These are phyloP conservation scores for Frieseomelitta varia DNA, from an alignment of 1,140 invertebrate species.

Conservation along the genomic window DNA sequence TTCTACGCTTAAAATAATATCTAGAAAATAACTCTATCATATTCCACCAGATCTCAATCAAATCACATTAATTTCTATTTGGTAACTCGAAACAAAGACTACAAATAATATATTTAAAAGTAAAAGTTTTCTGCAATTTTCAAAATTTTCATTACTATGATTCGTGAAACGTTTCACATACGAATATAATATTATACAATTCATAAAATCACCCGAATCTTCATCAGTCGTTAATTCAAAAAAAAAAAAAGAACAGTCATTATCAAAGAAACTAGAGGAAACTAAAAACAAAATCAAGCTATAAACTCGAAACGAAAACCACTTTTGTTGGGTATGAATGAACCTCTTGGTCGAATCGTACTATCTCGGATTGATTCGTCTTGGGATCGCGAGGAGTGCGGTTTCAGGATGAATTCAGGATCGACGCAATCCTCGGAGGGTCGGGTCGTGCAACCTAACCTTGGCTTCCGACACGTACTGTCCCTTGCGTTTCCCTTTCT, in stretches of 20 bases:
- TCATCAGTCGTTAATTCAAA: no score
- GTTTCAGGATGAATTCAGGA: slow-evolving; percentile 46
- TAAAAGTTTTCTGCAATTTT: background rate
- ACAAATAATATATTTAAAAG: background rate
- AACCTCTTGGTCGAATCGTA: background rate
- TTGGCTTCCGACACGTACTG: slow-evolving; percentile 15
- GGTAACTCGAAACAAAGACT: no score
- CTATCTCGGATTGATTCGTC: slow-evolving; percentile 46
- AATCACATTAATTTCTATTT: no score
- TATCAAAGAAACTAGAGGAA: no score
- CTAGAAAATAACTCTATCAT: no score
- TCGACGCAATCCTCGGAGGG: slow-evolving; percentile 1
- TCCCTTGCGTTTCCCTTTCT: slow-evolving; percentile 22
- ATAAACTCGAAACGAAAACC: background rate
- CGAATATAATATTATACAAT: no score
- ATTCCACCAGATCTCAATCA: no score
- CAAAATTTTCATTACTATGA: background rate
- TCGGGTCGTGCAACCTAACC: slow-evolving; percentile 20
- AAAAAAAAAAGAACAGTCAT: no score
- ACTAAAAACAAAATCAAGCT: no score
- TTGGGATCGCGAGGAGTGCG: slow-evolving; percentile 47
- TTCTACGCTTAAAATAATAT: no score
- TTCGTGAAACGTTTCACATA: no score
- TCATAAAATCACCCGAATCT: no score
- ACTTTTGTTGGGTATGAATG: background rate